phyloP scores from a whole-genome alignment of 2,888 invertebrate species.

The Bellardia bayeri region DNA sequence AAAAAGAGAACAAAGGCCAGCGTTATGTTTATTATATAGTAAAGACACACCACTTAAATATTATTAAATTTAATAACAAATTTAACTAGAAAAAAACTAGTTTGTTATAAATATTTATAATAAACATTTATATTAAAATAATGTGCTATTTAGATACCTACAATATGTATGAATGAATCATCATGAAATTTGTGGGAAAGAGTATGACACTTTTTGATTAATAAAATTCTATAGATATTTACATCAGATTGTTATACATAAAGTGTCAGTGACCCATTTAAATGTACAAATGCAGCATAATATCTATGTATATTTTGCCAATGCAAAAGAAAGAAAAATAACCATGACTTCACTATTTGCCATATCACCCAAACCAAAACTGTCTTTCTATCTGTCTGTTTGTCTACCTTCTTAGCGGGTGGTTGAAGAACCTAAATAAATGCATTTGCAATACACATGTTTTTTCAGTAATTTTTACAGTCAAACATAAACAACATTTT shows the following conservation, averaged over 20 bases:
- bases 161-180: slow-evolving; percentile 38
- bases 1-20: slow-evolving; percentile 38
- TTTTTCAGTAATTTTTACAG: background rate
- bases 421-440: slow-evolving; percentile 39
- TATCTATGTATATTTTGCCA: background rate
- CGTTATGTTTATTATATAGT: slow-evolving; percentile 5
- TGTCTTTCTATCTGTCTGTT: background rate
- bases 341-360: background rate
- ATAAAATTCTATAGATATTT: slow-evolving; percentile 3
- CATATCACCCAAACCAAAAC: background rate
- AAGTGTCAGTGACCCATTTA: slow-evolving; percentile 70
- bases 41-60: slow-evolving; percentile 31
- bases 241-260: background rate
- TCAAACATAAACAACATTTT: slow-evolving; percentile 4
- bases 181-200: slow-evolving; percentile 4
- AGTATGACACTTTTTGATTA: background rate
- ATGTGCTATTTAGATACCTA: slow-evolving; percentile 12
- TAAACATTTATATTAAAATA: slow-evolving; percentile 12
- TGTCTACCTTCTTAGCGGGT: slow-evolving; percentile 44
- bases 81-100: slow-evolving; percentile 40
- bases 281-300: slow-evolving; percentile 31
- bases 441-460: slow-evolving; percentile 50
- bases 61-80: slow-evolving; percentile 47
- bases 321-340: background rate
- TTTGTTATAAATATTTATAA: slow-evolving; percentile 8